Percentiles rank a stretch among this genome's conserved stretches.
Conservation (phyloP, 2,797 vertebrate species). For the Macrochelys suwanniensis region DNA sequence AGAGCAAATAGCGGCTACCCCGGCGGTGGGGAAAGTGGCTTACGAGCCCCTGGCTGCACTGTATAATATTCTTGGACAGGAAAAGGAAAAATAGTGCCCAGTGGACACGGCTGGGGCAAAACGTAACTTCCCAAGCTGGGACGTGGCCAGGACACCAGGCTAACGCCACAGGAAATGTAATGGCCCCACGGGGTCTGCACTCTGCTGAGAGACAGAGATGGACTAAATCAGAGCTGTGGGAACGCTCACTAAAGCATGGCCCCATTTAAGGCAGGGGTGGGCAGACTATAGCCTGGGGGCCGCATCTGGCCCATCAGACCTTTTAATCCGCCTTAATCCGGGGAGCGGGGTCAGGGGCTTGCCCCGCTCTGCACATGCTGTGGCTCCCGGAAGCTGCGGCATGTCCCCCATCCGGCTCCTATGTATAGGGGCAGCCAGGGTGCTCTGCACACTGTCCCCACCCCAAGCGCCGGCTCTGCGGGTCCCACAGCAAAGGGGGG, state of each 20-base stretch:
- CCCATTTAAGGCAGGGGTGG: neutral
- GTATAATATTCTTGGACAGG: neutral
- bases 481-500: too few species aligned
- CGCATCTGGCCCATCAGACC: too few species aligned
- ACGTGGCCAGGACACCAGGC: neutral
- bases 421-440: too few species aligned
- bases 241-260: neutral
- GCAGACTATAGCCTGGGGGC: too few species aligned
- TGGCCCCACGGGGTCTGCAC: neutral
- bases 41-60: neutral
- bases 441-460: too few species aligned
- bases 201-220: neutral
- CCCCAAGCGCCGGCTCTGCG: too few species aligned
- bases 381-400: too few species aligned
- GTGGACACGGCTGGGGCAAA: neutral
- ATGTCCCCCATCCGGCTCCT: too few species aligned
- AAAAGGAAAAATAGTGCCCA: neutral
- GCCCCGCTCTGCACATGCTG: too few species aligned
- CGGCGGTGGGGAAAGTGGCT: neutral
- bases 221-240: neutral
- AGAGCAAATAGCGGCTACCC: neutral
- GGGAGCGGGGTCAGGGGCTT: too few species aligned
- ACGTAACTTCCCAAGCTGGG: neutral
- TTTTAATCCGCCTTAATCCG: too few species aligned
- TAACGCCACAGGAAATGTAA: neutral